Evolutionary conservation across 2,888 invertebrate species (phyloP), one percentile per base, ranked within the genome.

Genomic region (Noctua pronuba): DNA sequence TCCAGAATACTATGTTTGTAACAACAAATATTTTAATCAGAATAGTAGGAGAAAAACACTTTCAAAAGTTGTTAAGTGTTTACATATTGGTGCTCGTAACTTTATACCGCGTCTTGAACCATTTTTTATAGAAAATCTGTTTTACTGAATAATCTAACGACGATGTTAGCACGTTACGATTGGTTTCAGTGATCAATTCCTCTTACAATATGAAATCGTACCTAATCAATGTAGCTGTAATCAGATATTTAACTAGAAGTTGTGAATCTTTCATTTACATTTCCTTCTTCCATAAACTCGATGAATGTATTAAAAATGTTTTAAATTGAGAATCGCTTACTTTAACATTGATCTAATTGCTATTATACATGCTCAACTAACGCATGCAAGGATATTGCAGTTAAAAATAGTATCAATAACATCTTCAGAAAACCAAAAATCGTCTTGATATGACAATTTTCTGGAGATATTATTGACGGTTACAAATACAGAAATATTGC

Each of bases 291-390:
- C 89, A 90, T 83, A 73, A 79, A 86, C 86, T 83, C 77, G 52
- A 78, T 60, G 75, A 11, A 28, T 70, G 71, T 85, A 81, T 85
- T 87, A 85, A 88, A 90, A 89, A 88, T 74, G 85, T 89, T 86
- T 86, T 80, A 87, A 88, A 89, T 88, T 86, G 88, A 90, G 85
- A 88, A 88, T 89, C 52, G 73, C 80, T 89, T 83, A 82, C 66
- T 70, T 70, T 79, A 85, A 90, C 77, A 72, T 86, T 77, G 68
- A 82, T 87, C 88, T 90, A 91, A 88, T 67, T 84, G 92, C 92
- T 92, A 93, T 91, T 67, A 84, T 91, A 92, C 92, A 93, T 87
- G 91, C 91, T 79, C 69, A 86, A 84, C 88, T 91, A 90, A 86
- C 68, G 86, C 88, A 91, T 90, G 87, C 85, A 85, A 85, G 35